Evolutionary conservation across 2,888 invertebrate species (phyloP), one percentile per base, ranked within the genome.

Genomic region (Leptopilina myrica): DNA sequence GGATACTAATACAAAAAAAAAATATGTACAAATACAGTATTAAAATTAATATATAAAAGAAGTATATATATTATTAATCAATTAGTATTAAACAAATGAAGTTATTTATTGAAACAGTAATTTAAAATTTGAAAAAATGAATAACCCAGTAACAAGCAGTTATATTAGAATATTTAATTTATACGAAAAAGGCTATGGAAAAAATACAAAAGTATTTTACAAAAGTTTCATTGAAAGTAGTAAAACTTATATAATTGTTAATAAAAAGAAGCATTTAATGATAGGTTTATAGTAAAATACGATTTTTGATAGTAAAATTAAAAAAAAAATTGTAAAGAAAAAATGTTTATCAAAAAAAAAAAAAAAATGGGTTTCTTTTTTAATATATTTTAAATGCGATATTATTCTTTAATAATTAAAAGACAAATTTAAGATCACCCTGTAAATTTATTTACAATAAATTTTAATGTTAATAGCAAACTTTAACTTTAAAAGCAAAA

Each of bases 391-490:
- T 62, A 62, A 20, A 20, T 9, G 9, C 62, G 20, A 26, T 9
- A n/a, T 56, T 59, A 14, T 7, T 43, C 6, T 3, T 3, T 5
- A 59, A 14, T 53, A 5, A 33, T 33, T 33, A 69, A 56, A n/a
- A n/a, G 26, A 56, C 12, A 0, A 69, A 53, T 33, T 73, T 73
- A 56, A 56, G 73, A 73, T 73, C 33, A 73, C 53, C 73, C 73
- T 73, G 56, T 66, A 66, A 1, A 56, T 73, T 66, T 77, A 78
- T 82, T 81, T 82, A n/a, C 78, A 80, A 79, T 81, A 79, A 62
- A 64, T 76, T 15, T 77, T 79, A 53, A 78, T 79, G 79, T 81
- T 81, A 76, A 59, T 64, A 77, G 20, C 15, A 20, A 69, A 49
- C 46, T 67, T 67, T 49, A 67, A 15, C 46, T 43, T 67, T 15